Conservation (phyloP, 2,797 vertebrate species). For the Brachyrhaphis roseni region DNA sequence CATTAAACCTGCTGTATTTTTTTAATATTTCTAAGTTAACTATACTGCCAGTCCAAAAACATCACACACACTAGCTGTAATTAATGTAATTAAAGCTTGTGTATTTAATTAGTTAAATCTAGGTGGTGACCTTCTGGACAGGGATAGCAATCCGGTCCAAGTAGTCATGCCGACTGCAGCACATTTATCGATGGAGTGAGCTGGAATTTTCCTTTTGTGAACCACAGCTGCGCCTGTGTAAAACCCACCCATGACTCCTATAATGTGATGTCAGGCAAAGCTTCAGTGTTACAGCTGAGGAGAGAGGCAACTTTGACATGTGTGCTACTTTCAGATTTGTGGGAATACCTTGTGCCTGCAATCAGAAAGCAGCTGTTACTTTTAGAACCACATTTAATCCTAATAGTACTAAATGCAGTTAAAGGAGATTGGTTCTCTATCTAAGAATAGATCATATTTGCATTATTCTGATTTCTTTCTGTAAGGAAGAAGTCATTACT, state of each 20-base stretch:
- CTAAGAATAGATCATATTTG: too few species aligned
- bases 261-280: slow-evolving; percentile 36
- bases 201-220: slow-evolving; percentile 69
- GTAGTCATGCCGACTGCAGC: slow-evolving; percentile 54
- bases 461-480: neutral
- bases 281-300: slow-evolving; percentile 36
- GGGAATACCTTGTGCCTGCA: neutral
- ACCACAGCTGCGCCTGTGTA: slow-evolving; percentile 35
- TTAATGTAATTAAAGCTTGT: neutral
- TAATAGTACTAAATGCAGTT: neutral
- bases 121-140: neutral
- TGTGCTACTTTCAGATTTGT: slow-evolving; percentile 9
- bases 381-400: neutral
- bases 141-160: slow-evolving; percentile 35
- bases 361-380: neutral
- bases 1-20: neutral
- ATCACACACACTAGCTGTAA: neutral
- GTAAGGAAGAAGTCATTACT: neutral
- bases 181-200: slow-evolving; percentile 53
- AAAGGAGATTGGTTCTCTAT: neutral
- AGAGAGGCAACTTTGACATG: slow-evolving; percentile 16
- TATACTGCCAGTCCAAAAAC: neutral
- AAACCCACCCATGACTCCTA: slow-evolving; percentile 31
- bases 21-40: slow-evolving; percentile 12
- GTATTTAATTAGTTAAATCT: neutral